Evolutionary conservation across 2,113 vertebrate genomes (phyloP).

Genomic region (Ceratotherium simum): DNA sequence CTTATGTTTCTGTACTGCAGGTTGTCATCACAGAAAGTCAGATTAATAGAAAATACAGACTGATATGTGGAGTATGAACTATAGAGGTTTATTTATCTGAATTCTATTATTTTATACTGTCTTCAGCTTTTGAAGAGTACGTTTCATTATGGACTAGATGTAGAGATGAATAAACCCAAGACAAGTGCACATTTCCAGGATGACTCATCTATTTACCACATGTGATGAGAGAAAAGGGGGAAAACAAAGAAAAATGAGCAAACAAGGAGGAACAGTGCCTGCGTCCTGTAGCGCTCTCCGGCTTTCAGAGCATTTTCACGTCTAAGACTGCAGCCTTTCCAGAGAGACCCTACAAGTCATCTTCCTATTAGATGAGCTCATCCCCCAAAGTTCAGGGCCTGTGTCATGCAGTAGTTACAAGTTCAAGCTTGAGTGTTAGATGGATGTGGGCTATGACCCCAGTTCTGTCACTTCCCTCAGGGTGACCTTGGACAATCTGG

Average conservation of each 20-base stretch:
- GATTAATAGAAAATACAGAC: slow-evolving; percentile 27
- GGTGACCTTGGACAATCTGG: neutral
- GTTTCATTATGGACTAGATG: slow-evolving; percentile 32
- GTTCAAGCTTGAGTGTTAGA: neutral
- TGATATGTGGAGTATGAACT: neutral
- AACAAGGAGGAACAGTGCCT: slow-evolving; percentile 35
- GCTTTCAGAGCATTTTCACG: neutral
- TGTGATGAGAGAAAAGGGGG: slow-evolving; percentile 10
- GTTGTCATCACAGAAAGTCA: neutral
- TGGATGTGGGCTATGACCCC: neutral
- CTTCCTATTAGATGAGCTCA: neutral
- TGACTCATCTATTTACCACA: slow-evolving; percentile 76
- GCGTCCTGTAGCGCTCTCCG: neutral
- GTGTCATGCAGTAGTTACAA: neutral
- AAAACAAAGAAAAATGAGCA: slow-evolving; percentile 63
- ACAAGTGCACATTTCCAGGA: slow-evolving; percentile 61
- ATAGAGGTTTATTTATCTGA: neutral
- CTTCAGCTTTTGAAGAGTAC: slow-evolving; percentile 61
- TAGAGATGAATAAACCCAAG: slow-evolving; percentile 53
- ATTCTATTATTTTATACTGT: neutral
- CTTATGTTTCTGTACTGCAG: neutral
- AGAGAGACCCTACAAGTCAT: neutral
- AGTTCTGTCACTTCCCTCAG: neutral
- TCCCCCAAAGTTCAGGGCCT: neutral
- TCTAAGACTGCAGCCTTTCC: neutral